These are phyloP conservation scores for Drosophila monieri DNA, from an alignment of 2,888 invertebrate species.

Conservation along the genomic window DNA sequence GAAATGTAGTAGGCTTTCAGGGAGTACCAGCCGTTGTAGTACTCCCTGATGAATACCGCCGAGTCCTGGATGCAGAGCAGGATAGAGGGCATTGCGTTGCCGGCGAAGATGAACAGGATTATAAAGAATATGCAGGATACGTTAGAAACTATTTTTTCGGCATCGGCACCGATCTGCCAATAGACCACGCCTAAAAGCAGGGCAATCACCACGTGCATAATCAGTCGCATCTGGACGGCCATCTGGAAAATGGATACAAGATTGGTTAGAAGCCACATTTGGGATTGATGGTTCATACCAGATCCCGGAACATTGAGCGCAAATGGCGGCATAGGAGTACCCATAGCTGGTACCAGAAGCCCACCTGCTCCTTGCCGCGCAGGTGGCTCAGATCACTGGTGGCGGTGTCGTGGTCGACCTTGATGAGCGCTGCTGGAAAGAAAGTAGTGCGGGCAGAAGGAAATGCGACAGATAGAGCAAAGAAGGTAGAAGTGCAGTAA, in stretches of 20 bases:
- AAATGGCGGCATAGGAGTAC: constrained; percentile 85
- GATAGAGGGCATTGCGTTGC: constrained; percentile 94
- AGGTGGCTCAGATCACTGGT: constrained; percentile 18
- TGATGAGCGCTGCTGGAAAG: constrained; percentile 65
- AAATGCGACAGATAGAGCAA: constrained; percentile 58
- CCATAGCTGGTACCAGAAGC: constrained; percentile 82
- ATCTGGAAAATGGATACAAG: constrained; percentile 59
- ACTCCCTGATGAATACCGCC: constrained; percentile 90
- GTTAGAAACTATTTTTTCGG: constrained; percentile 91
- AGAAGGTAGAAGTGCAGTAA: constrained; percentile 12
- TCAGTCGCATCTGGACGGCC: constrained; percentile 87
- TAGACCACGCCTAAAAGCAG: constrained; percentile 92
- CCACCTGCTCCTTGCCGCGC: constrained; percentile 78
- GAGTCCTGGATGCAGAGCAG: constrained; percentile 93
- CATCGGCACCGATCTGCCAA: constrained; percentile 93
- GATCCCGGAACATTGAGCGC: constrained; percentile 82
- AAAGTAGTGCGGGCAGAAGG: constrained; percentile 45
- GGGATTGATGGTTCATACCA: constrained; percentile 65
- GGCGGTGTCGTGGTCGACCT: constrained; percentile 9
- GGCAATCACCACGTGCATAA: constrained; percentile 92
- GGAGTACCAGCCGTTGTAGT: constrained; percentile 95
- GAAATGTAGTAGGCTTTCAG: constrained; percentile 92
- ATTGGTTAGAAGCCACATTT: background rate
- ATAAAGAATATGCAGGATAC: constrained; percentile 95
- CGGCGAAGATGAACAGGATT: constrained; percentile 96